Evolutionary conservation across 2,888 invertebrate species (phyloP), one percentile per base, ranked within the genome.

Genomic region (Parelbella ahira): DNA sequence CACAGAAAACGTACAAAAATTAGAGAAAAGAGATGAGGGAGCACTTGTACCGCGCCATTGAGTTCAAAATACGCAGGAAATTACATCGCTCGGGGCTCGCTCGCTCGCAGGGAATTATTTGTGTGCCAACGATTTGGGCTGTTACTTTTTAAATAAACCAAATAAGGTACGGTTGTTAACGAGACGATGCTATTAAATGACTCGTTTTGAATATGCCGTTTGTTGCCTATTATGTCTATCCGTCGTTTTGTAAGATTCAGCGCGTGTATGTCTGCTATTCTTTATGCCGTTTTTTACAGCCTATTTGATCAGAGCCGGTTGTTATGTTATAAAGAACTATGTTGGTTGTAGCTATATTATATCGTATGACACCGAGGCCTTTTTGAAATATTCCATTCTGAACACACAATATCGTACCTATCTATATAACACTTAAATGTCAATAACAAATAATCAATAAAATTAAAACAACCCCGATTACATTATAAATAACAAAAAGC

Each of bases 1-100:
- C 75, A 74, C 72, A 78, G 80, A 83, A 83, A 83, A 81, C 84
- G 83, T 84, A 83, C 80, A 83, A 84, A 84, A 86, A 84, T 83
- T 82, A 81, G 83, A 81, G 78, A 79, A 81, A 82, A 76, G 80
- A 81, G 75, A 75, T 70, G 76, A 75, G 82, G 77, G 82, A 75
- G 73, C 81, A 83, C 83, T 86, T 84, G 83, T 81, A 66, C 73
- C 82, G 86, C 84, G 70, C 83, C 84, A 86, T 87, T 86, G 83
- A 82, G 82, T 81, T 84, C 83, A 80, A 86, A 86, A 86, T 79
- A 78, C 76, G 81, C 81, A 79, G 82, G 83, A 86, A 86, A 86
- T 87, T 82, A 83, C 82, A 59, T 67, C 62, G 79, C 80, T 69
- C 67, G 63, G 68, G 73, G 80, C 74, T 62, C 54, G 58, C 59